phyloP scores from a whole-genome alignment of 23 tunicate genomes.

The Styela clava region DNA sequence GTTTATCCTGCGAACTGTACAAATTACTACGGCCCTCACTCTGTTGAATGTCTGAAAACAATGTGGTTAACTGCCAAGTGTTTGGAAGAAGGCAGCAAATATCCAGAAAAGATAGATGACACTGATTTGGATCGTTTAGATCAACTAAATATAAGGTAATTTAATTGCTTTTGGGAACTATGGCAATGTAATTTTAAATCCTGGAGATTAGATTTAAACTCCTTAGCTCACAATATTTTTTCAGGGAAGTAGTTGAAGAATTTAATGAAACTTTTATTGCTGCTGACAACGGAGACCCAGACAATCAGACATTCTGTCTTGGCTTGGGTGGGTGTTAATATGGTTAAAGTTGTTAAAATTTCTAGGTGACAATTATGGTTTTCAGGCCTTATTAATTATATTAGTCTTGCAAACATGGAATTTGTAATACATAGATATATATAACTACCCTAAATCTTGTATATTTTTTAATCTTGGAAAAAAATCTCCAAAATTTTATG shows the following conservation, averaged over 20 bases:
- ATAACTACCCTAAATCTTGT: not conserved
- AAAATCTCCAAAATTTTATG: not conserved
- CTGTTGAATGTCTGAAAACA: slow-evolving; percentile 17
- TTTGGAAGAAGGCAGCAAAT: slow-evolving; percentile 15
- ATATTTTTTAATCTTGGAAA: too few species aligned
- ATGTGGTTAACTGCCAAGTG: slow-evolving; percentile 8
- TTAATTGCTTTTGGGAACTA: not conserved
- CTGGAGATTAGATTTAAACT: not conserved
- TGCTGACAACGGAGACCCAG: slow-evolving; percentile 18
- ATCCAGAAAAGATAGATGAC: not conserved
- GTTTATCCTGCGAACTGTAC: slow-evolving; percentile 2
- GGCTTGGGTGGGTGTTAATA: slow-evolving; percentile 22
- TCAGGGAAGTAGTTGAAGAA: not conserved
- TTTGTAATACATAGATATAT: too few species aligned
- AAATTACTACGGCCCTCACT: slow-evolving; percentile 15
- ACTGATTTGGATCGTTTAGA: not conserved
- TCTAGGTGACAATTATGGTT: too few species aligned
- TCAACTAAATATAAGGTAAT: not conserved
- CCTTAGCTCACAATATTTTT: not conserved
- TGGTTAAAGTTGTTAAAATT: not conserved
- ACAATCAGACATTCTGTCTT: slow-evolving; percentile 7
- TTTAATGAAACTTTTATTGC: not conserved
- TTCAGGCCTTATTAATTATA: too few species aligned
- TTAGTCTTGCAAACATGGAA: not conserved
- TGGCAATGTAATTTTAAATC: not conserved